A percentile compares a stretch with the other conserved stretches of the same genome.
Evolutionary conservation across 2,888 invertebrate genomes (phyloP).

Genomic region (Panzeria rudis): DNA sequence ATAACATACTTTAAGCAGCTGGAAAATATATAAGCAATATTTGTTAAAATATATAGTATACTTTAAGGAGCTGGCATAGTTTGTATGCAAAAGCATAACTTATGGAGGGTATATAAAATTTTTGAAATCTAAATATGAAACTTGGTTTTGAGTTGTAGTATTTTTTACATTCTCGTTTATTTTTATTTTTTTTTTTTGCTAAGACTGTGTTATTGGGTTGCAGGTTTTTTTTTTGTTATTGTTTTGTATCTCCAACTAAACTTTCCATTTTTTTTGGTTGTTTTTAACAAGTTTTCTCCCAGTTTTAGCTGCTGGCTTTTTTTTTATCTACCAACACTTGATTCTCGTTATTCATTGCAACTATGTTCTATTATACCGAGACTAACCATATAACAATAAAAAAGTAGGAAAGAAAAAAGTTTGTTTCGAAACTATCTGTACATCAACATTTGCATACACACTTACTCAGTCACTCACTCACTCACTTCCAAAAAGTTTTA

Average conservation of each 20-base stretch:
- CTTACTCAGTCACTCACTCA: constrained; percentile 11
- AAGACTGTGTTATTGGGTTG: constrained; percentile 36
- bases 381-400: constrained; percentile 35
- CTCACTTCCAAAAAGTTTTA: constrained; percentile 12
- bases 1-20: background rate
- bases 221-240: constrained; percentile 17
- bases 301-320: constrained; percentile 25
- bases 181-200: too few relatives aligned
- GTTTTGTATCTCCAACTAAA: constrained; percentile 28
- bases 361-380: constrained; percentile 15
- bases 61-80: background rate
- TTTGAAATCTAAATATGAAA: constrained; percentile 31
- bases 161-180: background rate
- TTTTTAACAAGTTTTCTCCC: constrained; percentile 2
- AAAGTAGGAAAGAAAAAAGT: constrained; percentile 9
- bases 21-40: background rate
- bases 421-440: constrained; percentile 38
- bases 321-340: constrained; percentile 31
- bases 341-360: constrained; percentile 30
- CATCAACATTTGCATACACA: constrained; percentile 38
- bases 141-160: background rate
- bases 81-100: constrained; percentile 11
- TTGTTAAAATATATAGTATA: background rate
- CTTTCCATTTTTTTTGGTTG: constrained; percentile 12
- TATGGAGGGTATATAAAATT: constrained; percentile 11